Conservation (phyloP, 30 jellyfish, hydroid and myxozoan genomes). For the Calvadosia cruxmelitensis region DNA sequence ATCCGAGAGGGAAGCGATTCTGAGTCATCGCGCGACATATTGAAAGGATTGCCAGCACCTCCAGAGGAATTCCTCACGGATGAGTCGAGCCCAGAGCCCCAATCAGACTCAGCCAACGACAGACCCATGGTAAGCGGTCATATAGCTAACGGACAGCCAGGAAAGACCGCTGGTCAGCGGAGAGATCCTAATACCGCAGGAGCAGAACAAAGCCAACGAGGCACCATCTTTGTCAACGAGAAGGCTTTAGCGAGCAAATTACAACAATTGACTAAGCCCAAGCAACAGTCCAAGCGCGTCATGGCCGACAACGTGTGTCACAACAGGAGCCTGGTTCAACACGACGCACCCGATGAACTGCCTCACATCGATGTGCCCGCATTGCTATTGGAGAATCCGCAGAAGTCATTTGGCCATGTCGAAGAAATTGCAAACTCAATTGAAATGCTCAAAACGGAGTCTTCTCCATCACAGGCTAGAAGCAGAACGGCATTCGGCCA, state of each 20-base stretch:
- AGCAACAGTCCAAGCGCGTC: neutral
- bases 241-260: neutral
- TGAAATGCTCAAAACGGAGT: neutral
- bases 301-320: neutral
- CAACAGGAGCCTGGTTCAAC: neutral
- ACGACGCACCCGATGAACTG: neutral
- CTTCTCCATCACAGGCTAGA: too few species aligned
- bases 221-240: neutral
- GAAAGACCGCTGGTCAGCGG: neutral
- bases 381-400: neutral
- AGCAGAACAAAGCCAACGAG: neutral
- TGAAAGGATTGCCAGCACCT: neutral
- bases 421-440: neutral
- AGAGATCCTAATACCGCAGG: neutral
- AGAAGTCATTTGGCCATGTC: neutral
- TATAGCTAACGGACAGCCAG: neutral
- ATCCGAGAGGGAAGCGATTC: too few species aligned
- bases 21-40: too few species aligned
- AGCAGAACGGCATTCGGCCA: too few species aligned
- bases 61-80: neutral
- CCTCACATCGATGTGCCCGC: neutral
- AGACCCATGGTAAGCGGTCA: neutral
- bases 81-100: neutral
- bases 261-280: neutral
- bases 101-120: neutral